These are phyloP conservation scores for Acanthornis magna DNA, from an alignment of 2,797 vertebrate species.

Conservation along the genomic window DNA sequence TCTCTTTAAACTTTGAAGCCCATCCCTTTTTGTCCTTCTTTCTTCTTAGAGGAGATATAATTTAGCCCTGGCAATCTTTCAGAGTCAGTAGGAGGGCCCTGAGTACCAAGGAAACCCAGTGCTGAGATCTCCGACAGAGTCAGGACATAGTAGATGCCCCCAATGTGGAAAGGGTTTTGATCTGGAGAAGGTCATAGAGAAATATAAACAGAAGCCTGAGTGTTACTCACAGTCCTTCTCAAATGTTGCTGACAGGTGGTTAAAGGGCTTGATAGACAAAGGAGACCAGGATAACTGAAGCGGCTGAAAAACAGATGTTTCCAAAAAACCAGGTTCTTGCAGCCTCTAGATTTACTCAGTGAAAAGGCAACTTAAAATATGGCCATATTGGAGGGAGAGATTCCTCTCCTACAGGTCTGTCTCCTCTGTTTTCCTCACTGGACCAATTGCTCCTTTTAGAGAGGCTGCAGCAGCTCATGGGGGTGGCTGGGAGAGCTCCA, in stretches of 20 bases:
- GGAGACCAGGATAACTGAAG: neutral
- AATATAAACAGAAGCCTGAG: neutral
- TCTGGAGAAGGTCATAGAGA: neutral
- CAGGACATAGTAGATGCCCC: neutral
- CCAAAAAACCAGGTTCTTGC: neutral
- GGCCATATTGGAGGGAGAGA: neutral
- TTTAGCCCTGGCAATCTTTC: neutral
- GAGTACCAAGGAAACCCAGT: neutral
- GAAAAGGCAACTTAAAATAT: neutral
- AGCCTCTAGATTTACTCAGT: neutral
- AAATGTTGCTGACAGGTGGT: neutral
- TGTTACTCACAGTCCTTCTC: neutral
- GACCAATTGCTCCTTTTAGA: neutral
- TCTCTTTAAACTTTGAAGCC: constrained; percentile 32
- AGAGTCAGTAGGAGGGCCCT: neutral
- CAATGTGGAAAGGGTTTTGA: neutral
- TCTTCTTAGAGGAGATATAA: neutral
- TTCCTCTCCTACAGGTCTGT: neutral
- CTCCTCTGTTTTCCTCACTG: neutral
- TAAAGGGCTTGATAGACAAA: neutral
- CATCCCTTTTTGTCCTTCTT: neutral
- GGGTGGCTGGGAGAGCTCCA: neutral
- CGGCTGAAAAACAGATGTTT: neutral
- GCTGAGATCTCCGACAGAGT: neutral
- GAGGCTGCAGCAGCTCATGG: rapidly evolving